Base-by-base conservation (phyloP, 2,888 invertebrate genomes). In the Mayetiola destructor region DNA sequence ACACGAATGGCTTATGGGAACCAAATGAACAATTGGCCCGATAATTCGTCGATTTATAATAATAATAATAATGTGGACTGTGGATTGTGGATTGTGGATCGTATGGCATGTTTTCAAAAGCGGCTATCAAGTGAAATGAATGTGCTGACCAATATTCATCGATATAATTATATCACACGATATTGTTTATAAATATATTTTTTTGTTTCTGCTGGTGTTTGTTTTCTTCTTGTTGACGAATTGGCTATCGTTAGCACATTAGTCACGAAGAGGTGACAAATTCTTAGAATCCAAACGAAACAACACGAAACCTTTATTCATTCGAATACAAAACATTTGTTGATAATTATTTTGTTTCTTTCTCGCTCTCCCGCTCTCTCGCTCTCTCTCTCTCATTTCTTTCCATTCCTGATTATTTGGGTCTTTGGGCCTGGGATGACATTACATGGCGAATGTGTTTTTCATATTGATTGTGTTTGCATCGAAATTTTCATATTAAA, bases 191-290 rank as follows among this genome's bases (percentile, higher is more conserved):
- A n/a, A n/a, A n/a, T n/a, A n/a, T n/a, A n/a, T n/a, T n/a, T n/a
- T n/a, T n/a, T n/a, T n/a, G n/a, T n/a, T n/a, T n/a, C n/a, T n/a
- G n/a, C n/a, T n/a, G n/a, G n/a, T n/a, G n/a, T n/a, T n/a, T n/a
- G n/a, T n/a, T n/a, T n/a, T n/a, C n/a, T n/a, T n/a, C n/a, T n/a
- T n/a, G n/a, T n/a, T n/a, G n/a, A n/a, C 18, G 42, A 42, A 23
- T 14, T 6, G 23, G 23, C 42, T 23, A n/a, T 27, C 48, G 48
- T 48, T 48, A 27, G 27, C 27, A 48, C 27, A 48, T 48, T 48
- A 27, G 48, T 48, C 48, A 48, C 48, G 27, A 48, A 48, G 16
- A 48, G 48, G 27, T 48, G 27, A 48, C 48, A 27, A 27, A 27
- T 48, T 48, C 27, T n/a, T 6, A 14, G 48, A 48, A 48, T 48